Evolutionary conservation across 2,113 vertebrate genomes (phyloP), one percentile per base, ranked within the genome.

Genomic region (Pheucticus melanocephalus): DNA sequence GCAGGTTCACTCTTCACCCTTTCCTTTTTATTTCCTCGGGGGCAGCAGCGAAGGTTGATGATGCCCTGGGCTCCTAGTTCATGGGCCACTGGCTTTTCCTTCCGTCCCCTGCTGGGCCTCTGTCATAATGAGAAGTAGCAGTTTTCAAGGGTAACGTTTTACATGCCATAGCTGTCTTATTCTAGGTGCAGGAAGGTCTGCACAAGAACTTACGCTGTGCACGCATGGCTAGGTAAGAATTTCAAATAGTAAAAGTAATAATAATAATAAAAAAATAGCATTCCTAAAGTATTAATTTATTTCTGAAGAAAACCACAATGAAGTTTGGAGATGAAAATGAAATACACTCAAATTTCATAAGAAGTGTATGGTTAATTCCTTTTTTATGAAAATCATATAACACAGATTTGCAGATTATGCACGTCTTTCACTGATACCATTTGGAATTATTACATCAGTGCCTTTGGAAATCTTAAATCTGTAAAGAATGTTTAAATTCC

Each of bases 381-480:
- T 97, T 98, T 97, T 98, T 96, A 98, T 98, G 97, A 98, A 97
- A 98, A 97, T 96, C 76, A 79, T 64, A 75, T 77, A 88, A 87
- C 31, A 71, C 51, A 93, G 93, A 91, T 83, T 91, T 81, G n/a
- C 71, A 95, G 61, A 93, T 94, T 83, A 21, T 86, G 90, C 69
- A 45, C 4, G 5, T 85, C 94, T 90, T 92, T 92, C 79, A 78
- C 82, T 83, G 92, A 81, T 56, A 93, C 65, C 65, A 86, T 35
- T 90, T 94, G 82, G 79, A 96, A 82, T 95, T 96, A 93, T 93
- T 94, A 88, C 51, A 86, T 88, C 94, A 95, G 71, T 90, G 85
- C 69, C 90, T 91, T 86, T 95, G 86, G 56, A 96, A 94, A 94
- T 83, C 96, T 95, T 97, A 97, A 98, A 98, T 97, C 97, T 97